Evolutionary conservation across 2,797 vertebrate species (phyloP).

Genomic region (Morelia viridis): DNA sequence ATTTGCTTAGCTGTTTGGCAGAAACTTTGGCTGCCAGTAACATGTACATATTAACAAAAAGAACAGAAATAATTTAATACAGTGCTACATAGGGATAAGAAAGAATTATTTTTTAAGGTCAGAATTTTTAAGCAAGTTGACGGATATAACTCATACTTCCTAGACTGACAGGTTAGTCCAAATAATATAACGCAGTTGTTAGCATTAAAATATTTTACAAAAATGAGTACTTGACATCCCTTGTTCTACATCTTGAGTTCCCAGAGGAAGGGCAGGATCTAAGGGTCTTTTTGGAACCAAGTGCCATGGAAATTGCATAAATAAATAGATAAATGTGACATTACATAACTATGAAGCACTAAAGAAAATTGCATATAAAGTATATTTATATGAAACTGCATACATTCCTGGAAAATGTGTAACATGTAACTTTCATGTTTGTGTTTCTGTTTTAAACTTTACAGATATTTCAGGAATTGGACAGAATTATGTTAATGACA

Average conservation of each 20-base stretch:
- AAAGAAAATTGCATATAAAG: background rate
- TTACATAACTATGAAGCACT: background rate
- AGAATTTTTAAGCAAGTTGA: background rate
- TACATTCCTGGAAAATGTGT: background rate
- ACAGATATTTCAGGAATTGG: background rate
- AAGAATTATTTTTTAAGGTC: background rate
- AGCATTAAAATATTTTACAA: background rate
- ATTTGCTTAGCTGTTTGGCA: background rate
- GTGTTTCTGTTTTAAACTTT: background rate
- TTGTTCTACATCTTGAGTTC: background rate
- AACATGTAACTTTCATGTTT: background rate
- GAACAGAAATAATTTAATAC: background rate
- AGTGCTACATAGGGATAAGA: background rate
- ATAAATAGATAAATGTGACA: background rate
- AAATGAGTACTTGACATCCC: background rate
- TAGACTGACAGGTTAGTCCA: background rate
- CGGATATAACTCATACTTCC: background rate
- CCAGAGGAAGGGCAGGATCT: background rate
- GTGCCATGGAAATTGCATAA: background rate
- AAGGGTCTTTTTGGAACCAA: background rate
- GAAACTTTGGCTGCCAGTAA: background rate
- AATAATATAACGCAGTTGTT: background rate
- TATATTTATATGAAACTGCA: background rate
- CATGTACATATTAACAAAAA: background rate
- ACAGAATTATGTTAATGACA: background rate